Percentiles rank a stretch among this genome's conserved stretches.
Conservation (phyloP, 1,140 invertebrate genomes). For the Drusus annulatus region DNA sequence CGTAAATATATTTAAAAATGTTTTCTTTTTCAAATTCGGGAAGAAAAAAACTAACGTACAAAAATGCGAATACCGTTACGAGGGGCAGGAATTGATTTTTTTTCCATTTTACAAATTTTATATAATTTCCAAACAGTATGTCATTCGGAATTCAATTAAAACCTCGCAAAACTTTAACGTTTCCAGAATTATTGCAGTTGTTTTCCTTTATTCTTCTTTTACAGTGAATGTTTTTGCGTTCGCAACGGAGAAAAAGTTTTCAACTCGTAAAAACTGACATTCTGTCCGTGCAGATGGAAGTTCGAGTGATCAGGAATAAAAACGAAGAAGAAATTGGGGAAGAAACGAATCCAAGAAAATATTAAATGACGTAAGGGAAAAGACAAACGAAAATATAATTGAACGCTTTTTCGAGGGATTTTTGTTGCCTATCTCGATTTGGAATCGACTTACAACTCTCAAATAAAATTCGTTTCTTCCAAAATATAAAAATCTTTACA, state of each 20-base stretch:
- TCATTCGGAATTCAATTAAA: constrained; percentile 13
- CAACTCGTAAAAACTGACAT: constrained; percentile 53
- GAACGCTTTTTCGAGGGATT: background rate
- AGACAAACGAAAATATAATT: constrained; percentile 1
- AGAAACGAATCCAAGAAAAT: background rate
- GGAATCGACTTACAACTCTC: no score
- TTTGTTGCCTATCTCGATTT: no score
- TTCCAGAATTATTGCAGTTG: constrained; percentile 12
- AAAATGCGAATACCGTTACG: no score
- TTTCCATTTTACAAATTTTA: background rate
- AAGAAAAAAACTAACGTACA: no score
- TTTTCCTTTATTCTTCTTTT: constrained; percentile 39
- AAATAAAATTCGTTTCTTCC: no score
- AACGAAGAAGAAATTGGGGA: background rate
- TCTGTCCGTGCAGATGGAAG: constrained; percentile 28
- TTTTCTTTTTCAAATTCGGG: no score
- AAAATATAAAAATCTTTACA: no score
- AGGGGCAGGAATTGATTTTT: no score
- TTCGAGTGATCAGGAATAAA: background rate
- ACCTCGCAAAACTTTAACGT: constrained; percentile 18
- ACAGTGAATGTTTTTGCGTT: background rate
- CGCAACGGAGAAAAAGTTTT: constrained; percentile 41
- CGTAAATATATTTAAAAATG: no score
- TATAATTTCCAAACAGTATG: constrained; percentile 15
- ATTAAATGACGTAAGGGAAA: background rate